Evolutionary conservation across 2,797 vertebrate species (phyloP).

Genomic region (Mus caroli): DNA sequence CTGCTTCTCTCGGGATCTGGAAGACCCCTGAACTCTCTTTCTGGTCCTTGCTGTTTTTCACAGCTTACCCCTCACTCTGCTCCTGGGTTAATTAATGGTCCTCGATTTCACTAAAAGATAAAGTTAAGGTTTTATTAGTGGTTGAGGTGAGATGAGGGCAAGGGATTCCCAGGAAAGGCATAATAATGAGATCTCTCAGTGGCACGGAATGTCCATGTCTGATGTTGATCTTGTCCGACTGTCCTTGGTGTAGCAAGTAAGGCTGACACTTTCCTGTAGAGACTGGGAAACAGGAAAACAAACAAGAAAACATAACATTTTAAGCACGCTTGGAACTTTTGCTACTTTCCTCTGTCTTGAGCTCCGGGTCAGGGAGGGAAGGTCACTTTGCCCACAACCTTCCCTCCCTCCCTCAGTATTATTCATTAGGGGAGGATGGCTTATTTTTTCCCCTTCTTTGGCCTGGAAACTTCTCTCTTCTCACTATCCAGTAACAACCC

Average conservation of each 20-base stretch:
- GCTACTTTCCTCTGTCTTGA: conserved; percentile 67
- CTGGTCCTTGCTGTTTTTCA: neutral
- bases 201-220: neutral
- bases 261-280: neutral
- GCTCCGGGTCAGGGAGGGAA: neutral
- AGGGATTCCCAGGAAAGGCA: neutral
- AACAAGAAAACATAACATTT: neutral
- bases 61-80: neutral
- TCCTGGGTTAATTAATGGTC: neutral
- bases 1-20: neutral
- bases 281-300: neutral
- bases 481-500: conserved; percentile 89
- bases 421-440: conserved; percentile 84
- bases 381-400: neutral
- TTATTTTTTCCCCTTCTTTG: conserved; percentile 81
- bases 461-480: conserved; percentile 87
- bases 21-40: neutral
- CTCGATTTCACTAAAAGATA: neutral
- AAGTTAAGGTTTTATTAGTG: neutral
- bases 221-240: neutral
- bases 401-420: conserved; percentile 64
- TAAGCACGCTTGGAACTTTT: neutral
- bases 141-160: neutral
- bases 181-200: neutral
- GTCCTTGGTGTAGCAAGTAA: neutral